These are phyloP conservation scores for Tetropium fuscum DNA, from an alignment of 2,888 invertebrate genomes.

Conservation along the genomic window DNA sequence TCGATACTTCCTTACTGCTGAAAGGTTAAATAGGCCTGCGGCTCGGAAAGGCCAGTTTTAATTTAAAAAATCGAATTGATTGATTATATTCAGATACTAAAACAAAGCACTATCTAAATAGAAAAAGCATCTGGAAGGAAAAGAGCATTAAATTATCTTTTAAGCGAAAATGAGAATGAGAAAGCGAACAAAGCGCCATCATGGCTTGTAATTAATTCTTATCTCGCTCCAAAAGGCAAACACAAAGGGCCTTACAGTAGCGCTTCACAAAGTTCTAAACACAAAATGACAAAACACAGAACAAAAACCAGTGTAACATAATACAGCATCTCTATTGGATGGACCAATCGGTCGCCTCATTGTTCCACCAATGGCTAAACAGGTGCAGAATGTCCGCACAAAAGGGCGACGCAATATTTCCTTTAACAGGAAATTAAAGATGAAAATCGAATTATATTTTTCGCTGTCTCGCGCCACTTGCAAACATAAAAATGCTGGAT, in stretches of 20 bases:
- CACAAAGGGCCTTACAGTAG: slow-evolving; percentile 62
- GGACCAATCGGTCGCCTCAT: slow-evolving; percentile 63
- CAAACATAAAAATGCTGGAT: too few species aligned
- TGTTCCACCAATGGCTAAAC: slow-evolving; percentile 64
- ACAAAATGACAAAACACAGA: slow-evolving; percentile 66
- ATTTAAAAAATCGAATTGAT: slow-evolving; percentile 15
- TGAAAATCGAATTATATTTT: slow-evolving; percentile 3
- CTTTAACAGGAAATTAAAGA: slow-evolving; percentile 28
- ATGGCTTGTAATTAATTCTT: slow-evolving; percentile 68
- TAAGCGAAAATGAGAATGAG: slow-evolving; percentile 63
- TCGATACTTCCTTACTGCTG: background rate
- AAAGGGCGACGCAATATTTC: slow-evolving; percentile 33
- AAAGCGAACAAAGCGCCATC: slow-evolving; percentile 63
- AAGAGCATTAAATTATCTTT: slow-evolving; percentile 63
- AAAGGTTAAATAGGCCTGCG: background rate
- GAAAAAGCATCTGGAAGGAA: slow-evolving; percentile 25
- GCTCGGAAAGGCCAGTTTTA: background rate
- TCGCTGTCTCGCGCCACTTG: too few species aligned
- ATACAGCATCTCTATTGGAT: slow-evolving; percentile 63
- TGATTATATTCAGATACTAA: slow-evolving; percentile 16
- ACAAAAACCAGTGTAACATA: slow-evolving; percentile 65
- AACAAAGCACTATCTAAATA: slow-evolving; percentile 20
- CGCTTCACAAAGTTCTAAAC: slow-evolving; percentile 65
- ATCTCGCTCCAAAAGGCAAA: slow-evolving; percentile 65
- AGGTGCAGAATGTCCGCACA: slow-evolving; percentile 54